Percentiles rank a stretch among this genome's conserved stretches.
Conservation (phyloP, 2,797 vertebrate species). For the Hoplostethus atlanticus region DNA sequence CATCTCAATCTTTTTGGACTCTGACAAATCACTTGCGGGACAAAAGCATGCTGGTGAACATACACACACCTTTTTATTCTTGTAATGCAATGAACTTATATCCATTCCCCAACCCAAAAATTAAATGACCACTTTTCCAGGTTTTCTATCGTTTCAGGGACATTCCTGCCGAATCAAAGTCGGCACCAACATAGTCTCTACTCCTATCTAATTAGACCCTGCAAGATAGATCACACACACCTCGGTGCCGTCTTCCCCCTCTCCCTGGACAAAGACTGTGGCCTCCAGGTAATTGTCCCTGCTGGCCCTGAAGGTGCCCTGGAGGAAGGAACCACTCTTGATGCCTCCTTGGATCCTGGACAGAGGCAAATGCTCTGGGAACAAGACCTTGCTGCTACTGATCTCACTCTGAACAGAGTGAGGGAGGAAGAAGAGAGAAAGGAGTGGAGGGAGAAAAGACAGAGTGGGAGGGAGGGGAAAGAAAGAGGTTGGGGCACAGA, state of each 20-base stretch:
- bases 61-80: too few relatives aligned
- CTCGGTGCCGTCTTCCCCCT: conserved; percentile 90
- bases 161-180: not conserved
- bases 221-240: conserved; percentile 63
- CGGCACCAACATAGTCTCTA: too few relatives aligned
- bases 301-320: conserved; percentile 94
- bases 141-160: not conserved
- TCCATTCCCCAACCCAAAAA: too few relatives aligned
- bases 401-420: conserved; percentile 87
- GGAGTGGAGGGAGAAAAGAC: not conserved
- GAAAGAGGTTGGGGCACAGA: not conserved
- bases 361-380: conserved; percentile 94
- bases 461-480: not conserved
- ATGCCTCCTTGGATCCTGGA: conserved; percentile 95
- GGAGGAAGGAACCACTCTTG: conserved; percentile 91
- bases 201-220: not conserved
- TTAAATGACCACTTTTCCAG: not conserved
- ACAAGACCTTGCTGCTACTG: conserved; percentile 90
- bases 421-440: conserved; percentile 3
- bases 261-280: conserved; percentile 93
- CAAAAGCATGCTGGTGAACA: too few relatives aligned
- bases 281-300: conserved; percentile 98
- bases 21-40: too few relatives aligned
- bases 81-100: too few relatives aligned
- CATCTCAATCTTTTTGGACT: too few relatives aligned